These are phyloP conservation scores for Gymnocephalus cernua DNA, from an alignment of 2,113 vertebrate species.

Conservation along the genomic window DNA sequence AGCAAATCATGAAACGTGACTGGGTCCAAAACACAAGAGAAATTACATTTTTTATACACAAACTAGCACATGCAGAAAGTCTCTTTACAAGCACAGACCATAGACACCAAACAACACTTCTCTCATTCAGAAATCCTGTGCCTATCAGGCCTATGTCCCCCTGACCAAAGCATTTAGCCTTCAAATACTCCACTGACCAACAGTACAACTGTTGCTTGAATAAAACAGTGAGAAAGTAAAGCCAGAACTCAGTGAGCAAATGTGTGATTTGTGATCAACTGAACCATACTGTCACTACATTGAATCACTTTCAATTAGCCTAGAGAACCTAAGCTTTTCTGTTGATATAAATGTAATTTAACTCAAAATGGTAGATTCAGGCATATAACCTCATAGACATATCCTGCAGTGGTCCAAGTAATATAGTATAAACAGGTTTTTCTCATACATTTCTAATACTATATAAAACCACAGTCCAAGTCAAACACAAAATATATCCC, in stretches of 20 bases:
- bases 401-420: neutral
- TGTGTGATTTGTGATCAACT: neutral
- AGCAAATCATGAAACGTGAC: conserved; percentile 21
- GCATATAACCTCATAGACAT: neutral
- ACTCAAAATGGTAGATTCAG: neutral
- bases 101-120: neutral
- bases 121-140: conserved; percentile 19
- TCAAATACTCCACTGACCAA: conserved; percentile 6
- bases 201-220: conserved; percentile 21
- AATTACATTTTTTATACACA: conserved; percentile 17
- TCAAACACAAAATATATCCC: conserved; percentile 10
- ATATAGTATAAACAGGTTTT: neutral
- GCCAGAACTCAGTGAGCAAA: neutral
- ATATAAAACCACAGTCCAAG: neutral
- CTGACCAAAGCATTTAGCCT: conserved; percentile 34
- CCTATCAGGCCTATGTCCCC: conserved; percentile 5
- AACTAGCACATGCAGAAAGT: conserved; percentile 12
- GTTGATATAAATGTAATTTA: neutral
- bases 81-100: neutral
- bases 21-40: conserved; percentile 14
- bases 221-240: conserved; percentile 21
- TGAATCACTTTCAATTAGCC: neutral
- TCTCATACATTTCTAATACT: neutral
- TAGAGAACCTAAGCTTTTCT: neutral
- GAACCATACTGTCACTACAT: neutral